Base-by-base conservation (phyloP, 2,888 invertebrate genomes). In the Allolobophora icterica region DNA sequence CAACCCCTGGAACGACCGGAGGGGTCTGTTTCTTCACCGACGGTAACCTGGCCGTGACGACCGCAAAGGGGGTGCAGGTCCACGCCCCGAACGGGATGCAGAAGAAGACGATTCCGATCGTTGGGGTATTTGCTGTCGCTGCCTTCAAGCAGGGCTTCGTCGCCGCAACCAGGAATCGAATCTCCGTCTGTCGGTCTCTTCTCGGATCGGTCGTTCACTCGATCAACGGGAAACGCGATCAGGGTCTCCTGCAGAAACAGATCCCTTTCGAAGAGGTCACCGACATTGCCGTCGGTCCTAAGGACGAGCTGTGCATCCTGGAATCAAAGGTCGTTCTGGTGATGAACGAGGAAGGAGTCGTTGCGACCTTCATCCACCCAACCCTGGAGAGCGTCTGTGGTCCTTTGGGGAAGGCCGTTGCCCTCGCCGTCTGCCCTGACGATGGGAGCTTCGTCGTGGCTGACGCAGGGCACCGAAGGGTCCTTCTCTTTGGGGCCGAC, bases 131-230 rank as follows among this genome's bases (percentile, higher is more conserved):
- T 19, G 87, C 87, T n/a, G 87, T 87, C 24, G 87, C 87, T 5
- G 35, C 35, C 21, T 38, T 87, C 21, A 87, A 87, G 87, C 35
- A 87, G 35, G 87, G 87, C 34, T 87, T 87, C 38, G 87, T 87
- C 33, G 87, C 87, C 24, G 87, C 87, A 3, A 21, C 87, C 21
- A 87, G 87, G 34, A 87, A 34, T 87, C 87, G 87, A 8, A 87
- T 87, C 87, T 87, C 87, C 87, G 87, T 87, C 87, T 87, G 87
- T 38, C 34, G 87, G 21, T 87, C 87, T 13, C 87, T 87, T 1
- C 35, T 34, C n/a, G 34, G 35, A 24, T 38, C 87, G 8, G 87
- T 87, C 19, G 19, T 87, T 35, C 87, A 87, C 38, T 87, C 87
- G 35, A 87, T 87, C 87, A 87, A 87, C 87, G 87, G 87, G 21